These are phyloP conservation scores for Callorhinus ursinus DNA, from an alignment of 2,113 vertebrate genomes.

Conservation along the genomic window DNA sequence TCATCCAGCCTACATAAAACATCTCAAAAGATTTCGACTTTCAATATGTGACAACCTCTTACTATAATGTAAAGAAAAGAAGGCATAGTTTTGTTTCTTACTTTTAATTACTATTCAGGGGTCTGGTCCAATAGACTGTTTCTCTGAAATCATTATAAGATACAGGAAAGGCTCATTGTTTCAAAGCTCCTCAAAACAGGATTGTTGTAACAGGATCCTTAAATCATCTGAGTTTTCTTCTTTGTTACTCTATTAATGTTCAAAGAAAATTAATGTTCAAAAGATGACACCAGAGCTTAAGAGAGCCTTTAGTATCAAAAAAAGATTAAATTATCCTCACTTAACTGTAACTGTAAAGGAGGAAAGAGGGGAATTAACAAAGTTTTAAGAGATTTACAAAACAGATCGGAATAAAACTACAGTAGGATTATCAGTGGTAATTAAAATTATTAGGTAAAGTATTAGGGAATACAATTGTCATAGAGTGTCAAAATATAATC, in stretches of 20 bases:
- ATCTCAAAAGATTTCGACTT: background rate
- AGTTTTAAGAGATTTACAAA: background rate
- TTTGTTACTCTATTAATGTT: background rate
- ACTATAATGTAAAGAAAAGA: background rate
- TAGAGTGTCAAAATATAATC: background rate
- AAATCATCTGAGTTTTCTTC: slow-evolving; percentile 13
- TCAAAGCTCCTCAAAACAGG: background rate
- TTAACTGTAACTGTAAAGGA: background rate
- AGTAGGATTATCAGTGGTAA: background rate
- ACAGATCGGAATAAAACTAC: background rate
- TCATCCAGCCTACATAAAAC: slow-evolving; percentile 34
- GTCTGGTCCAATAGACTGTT: background rate
- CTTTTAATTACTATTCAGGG: background rate
- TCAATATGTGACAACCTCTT: background rate
- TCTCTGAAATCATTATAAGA: background rate
- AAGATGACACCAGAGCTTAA: background rate
- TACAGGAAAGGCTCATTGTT: background rate
- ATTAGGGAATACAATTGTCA: background rate
- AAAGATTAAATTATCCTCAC: background rate
- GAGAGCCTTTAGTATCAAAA: background rate
- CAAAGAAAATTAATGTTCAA: slow-evolving; percentile 39
- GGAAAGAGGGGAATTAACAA: background rate
- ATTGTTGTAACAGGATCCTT: background rate
- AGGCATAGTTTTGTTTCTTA: background rate
- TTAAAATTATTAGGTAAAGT: slow-evolving; percentile 2